These are phyloP conservation scores for Pangasianodon gigas DNA, from an alignment of 2,113 vertebrate species.

Conservation along the genomic window DNA sequence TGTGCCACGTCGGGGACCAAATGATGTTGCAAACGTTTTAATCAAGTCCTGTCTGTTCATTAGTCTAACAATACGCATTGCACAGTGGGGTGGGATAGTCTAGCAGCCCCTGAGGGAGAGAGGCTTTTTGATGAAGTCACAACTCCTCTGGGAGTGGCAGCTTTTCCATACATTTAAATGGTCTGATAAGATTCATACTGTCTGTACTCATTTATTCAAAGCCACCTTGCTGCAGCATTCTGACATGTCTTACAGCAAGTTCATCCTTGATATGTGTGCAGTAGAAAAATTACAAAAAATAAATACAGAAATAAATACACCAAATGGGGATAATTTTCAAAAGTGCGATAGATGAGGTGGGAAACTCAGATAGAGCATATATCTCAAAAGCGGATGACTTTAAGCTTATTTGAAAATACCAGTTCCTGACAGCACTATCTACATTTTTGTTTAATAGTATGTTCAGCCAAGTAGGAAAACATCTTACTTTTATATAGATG, in stretches of 20 bases:
- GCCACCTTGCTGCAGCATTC: not conserved
- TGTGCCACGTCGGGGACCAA: slow-evolving; percentile 71
- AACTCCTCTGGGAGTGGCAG: slow-evolving; percentile 53
- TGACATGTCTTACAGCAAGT: not conserved
- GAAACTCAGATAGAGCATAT: not conserved
- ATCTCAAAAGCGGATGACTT: not conserved
- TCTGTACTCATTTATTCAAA: slow-evolving; percentile 23
- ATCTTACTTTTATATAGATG: not conserved
- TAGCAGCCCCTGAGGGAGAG: slow-evolving; percentile 65
- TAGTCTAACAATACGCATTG: slow-evolving; percentile 73
- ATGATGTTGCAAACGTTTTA: slow-evolving; percentile 78
- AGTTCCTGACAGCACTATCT: slow-evolving; percentile 3
- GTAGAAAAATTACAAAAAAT: not conserved
- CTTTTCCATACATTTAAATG: slow-evolving; percentile 75
- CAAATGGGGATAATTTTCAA: not conserved
- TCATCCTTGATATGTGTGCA: not conserved
- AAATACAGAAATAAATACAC: not conserved
- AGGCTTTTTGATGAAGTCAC: slow-evolving; percentile 67
- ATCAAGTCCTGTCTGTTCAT: slow-evolving; percentile 80
- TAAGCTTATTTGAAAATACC: not conserved
- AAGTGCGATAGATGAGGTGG: not conserved
- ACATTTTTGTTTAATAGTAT: not conserved
- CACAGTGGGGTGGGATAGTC: slow-evolving; percentile 63
- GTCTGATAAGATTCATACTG: slow-evolving; percentile 62
- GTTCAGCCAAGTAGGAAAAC: not conserved